Evolutionary conservation across 1,140 invertebrate species (phyloP), one percentile per base, ranked within the genome.

Genomic region (Aphaenogaster ashmeadi): DNA sequence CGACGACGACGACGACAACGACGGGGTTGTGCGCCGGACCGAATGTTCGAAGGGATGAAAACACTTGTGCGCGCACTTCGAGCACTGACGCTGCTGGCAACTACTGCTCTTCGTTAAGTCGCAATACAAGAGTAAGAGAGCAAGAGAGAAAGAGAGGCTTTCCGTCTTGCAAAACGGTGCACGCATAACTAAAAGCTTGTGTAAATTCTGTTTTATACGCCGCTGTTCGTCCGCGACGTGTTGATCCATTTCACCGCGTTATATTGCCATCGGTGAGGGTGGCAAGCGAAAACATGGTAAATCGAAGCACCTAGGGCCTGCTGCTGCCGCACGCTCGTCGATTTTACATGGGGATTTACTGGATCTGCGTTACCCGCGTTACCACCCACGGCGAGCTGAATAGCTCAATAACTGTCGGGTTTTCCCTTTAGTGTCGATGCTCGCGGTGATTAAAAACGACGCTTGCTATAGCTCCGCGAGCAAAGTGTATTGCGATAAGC

Each of bases 171-270:
- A 77, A 66, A 44, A 64, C 74, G 64, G 86, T 84, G 66, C n/a
- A 7, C 66, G 66, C 33, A 38, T 50, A 92, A 89, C 87, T 92
- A 89, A 92, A 92, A 92, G 44, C 91, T 92, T 77, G 83, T 79
- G 80, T 21, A 62, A 87, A 81, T 87, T 60, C 71, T 60, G 27
- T 87, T 71, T 87, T 67, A 64, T 44, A 21, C 36, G 13, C 2
- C 38, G 9, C 33, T 38, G 64, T 69, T 69, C 69, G 36, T 21
- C 33, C 69, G 11, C 67, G 41, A 58, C 13, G 56, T 44, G 67
- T 41, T 66, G 60, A 81, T 60, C 62, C 52, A 66, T 60, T 66
- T 64, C 41, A 74, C 13, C 56, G 8, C 9, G 44, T 38, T 66
- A 47, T 33, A 64, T 54, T 54, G 66, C 64, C n/a, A 15, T n/a